A percentile compares a stretch with the other conserved stretches of the same genome.
Conservation (phyloP, 2,797 vertebrate species). For the Coregonus sp. region DNA sequence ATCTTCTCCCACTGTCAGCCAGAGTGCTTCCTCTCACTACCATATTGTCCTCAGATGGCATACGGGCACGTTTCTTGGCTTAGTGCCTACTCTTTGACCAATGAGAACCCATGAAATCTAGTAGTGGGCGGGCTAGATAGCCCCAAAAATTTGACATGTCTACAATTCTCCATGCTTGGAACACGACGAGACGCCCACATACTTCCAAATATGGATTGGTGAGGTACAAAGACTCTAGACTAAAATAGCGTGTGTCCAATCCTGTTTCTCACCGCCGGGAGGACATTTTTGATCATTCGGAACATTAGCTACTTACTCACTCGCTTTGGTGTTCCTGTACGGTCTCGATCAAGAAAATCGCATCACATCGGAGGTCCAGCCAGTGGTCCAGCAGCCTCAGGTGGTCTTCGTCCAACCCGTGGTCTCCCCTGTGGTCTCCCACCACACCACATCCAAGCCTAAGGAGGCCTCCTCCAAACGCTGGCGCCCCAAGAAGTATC, state of each 20-base stretch:
- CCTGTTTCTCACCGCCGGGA: neutral
- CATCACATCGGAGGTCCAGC: slow-evolving; percentile 55
- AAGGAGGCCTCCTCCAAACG: slow-evolving; percentile 74
- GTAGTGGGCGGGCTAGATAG: slow-evolving; percentile 32
- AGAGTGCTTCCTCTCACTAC: no score
- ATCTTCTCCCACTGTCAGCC: no score
- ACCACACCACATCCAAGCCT: slow-evolving; percentile 48
- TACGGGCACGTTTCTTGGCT: slow-evolving; percentile 69
- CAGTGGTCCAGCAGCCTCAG: slow-evolving; percentile 79
- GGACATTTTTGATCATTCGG: neutral
- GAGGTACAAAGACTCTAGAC: neutral
- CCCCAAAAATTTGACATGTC: neutral
- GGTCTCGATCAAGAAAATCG: neutral
- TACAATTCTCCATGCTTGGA: slow-evolving; percentile 22
- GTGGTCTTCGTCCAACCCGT: slow-evolving; percentile 82
- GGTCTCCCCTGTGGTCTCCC: slow-evolving; percentile 57
- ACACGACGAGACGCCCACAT: slow-evolving; percentile 32
- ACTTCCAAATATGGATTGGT: slow-evolving; percentile 47
- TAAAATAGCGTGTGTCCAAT: neutral
- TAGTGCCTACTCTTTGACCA: slow-evolving; percentile 56
- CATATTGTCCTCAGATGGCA: slow-evolving; percentile 49
- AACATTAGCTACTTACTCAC: neutral
- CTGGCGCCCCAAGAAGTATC: slow-evolving; percentile 81
- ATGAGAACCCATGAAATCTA: slow-evolving; percentile 39
- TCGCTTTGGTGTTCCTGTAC: neutral